Percentiles rank a stretch among this genome's conserved stretches.
phyloP scores from a whole-genome alignment of 2,888 invertebrate genomes.

The Alloscopus bannaensis region DNA sequence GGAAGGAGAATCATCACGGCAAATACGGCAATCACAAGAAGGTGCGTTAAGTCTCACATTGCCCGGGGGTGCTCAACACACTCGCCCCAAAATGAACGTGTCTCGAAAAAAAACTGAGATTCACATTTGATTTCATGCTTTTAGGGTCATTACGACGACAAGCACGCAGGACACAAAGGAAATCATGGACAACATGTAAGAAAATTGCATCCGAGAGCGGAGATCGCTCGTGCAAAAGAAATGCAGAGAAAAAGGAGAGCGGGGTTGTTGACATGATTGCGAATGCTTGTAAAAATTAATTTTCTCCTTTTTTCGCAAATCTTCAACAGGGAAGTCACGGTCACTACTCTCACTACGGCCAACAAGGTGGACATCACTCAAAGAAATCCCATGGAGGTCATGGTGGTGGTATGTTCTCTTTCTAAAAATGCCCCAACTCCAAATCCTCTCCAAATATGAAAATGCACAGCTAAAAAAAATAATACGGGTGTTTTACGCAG shows the following conservation, averaged over 20 bases:
- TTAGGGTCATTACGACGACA: slow-evolving; percentile 71
- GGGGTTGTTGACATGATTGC: too few species aligned
- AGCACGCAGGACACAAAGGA: slow-evolving; percentile 71
- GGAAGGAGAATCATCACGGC: slow-evolving; percentile 67
- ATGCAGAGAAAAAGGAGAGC: too few species aligned
- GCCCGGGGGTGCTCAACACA: not conserved
- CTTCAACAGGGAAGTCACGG: slow-evolving; percentile 70
- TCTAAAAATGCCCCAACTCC: not conserved
- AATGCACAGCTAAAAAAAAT: too few species aligned
- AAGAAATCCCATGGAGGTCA: slow-evolving; percentile 59
- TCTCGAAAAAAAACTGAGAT: not conserved
- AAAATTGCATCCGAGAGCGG: too few species aligned
- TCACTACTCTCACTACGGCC: slow-evolving; percentile 69
- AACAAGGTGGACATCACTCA: slow-evolving; percentile 67
- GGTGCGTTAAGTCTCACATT: slow-evolving; percentile 36
- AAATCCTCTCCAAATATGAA: too few species aligned
- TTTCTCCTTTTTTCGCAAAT: slow-evolving; percentile 13
- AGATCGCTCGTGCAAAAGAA: too few species aligned
- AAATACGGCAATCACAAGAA: slow-evolving; percentile 72
- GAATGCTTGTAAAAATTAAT: too few species aligned
- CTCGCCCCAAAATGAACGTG: not conserved
- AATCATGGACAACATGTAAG: slow-evolving; percentile 70
- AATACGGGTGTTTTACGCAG: too few species aligned
- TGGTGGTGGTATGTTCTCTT: slow-evolving; percentile 33
- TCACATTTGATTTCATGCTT: not conserved